phyloP scores from a whole-genome alignment of 2,113 vertebrate species.

The Crotalus horridus region DNA sequence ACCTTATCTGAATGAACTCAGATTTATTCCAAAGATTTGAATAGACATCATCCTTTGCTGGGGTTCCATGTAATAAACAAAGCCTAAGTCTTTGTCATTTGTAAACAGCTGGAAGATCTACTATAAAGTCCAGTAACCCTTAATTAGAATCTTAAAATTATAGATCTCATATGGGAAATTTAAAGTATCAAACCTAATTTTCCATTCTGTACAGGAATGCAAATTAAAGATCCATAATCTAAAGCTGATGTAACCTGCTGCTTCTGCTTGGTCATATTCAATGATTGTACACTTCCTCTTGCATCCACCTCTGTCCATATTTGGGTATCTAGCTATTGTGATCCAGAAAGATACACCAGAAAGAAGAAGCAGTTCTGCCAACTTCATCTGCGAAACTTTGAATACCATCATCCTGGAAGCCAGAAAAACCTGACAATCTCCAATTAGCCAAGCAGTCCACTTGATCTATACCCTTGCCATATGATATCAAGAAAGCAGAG shows the following conservation, averaged over 20 bases:
- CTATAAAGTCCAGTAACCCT: neutral
- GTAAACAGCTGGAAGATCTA: neutral
- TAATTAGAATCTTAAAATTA: neutral
- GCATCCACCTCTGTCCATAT: neutral
- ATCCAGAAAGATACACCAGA: neutral
- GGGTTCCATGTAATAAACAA: neutral
- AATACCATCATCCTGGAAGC: neutral
- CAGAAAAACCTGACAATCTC: neutral
- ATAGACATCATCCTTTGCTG: neutral
- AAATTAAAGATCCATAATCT: neutral
- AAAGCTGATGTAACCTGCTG: neutral
- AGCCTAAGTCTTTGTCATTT: neutral
- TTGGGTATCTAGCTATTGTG: neutral
- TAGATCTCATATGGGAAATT: neutral
- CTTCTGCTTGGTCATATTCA: neutral
- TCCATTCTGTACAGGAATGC: neutral
- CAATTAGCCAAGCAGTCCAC: neutral
- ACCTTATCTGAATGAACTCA: neutral
- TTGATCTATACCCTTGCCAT: neutral
- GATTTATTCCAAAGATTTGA: neutral
- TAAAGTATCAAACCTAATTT: neutral
- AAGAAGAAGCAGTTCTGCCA: neutral
- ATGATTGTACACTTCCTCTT: neutral
- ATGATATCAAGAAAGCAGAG: neutral
- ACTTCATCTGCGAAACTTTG: neutral